These are phyloP conservation scores for Drosophila burlai DNA, from an alignment of 1,140 invertebrate species.

Conservation along the genomic window DNA sequence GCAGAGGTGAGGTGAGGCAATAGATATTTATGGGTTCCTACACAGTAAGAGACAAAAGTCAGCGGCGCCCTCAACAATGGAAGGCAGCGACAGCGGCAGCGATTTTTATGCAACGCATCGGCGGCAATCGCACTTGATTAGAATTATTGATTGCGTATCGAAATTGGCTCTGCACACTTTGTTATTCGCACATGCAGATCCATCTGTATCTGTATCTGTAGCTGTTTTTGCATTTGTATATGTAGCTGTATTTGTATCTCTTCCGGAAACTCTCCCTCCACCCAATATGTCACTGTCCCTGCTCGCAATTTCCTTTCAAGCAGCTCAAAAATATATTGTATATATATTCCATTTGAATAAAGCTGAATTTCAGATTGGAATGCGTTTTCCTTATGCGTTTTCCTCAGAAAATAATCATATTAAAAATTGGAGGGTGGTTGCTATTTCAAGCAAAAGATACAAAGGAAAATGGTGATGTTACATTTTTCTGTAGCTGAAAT, in stretches of 20 bases:
- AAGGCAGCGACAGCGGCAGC: slow-evolving; percentile 17
- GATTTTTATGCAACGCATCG: slow-evolving; percentile 69
- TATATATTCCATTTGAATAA: background rate
- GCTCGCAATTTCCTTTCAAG: slow-evolving; percentile 30
- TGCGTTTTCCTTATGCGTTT: background rate
- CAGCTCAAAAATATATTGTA: background rate
- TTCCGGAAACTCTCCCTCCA: background rate
- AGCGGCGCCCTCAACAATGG: slow-evolving; percentile 37
- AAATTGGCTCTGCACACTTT: slow-evolving; percentile 69
- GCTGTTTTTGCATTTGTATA: background rate
- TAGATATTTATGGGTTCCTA: slow-evolving; percentile 72
- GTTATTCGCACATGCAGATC: slow-evolving; percentile 50
- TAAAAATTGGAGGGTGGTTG: background rate
- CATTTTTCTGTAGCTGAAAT: background rate
- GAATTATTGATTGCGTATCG: slow-evolving; percentile 82
- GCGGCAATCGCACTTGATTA: slow-evolving; percentile 78
- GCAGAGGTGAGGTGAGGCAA: slow-evolving; percentile 7
- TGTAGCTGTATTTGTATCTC: background rate
- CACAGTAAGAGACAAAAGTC: slow-evolving; percentile 48
- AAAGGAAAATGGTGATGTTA: background rate
- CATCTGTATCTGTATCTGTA: background rate
- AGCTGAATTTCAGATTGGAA: background rate
- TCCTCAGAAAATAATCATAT: slow-evolving; percentile 1
- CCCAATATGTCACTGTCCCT: slow-evolving; percentile 34
- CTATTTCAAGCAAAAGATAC: background rate